phyloP scores from a whole-genome alignment of 2,113 vertebrate genomes.

The Sphaerodactylus townsendi region DNA sequence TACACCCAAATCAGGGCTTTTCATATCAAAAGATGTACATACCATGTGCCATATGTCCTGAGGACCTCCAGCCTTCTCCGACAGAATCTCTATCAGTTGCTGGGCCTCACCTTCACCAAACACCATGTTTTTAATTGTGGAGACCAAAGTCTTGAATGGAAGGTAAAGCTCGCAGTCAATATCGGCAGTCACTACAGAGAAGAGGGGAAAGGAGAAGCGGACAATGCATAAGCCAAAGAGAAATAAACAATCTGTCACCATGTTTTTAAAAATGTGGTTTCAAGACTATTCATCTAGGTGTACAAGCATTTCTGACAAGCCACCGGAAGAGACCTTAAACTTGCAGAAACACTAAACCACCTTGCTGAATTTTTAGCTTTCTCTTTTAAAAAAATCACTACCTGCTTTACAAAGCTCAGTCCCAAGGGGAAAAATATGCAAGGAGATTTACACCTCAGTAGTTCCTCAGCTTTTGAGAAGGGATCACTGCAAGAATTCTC shows the following conservation, averaged over 20 bases:
- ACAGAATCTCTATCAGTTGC: slow-evolving; percentile 90
- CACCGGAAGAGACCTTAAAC: no score
- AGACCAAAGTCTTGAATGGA: slow-evolving; percentile 88
- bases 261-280: neutral
- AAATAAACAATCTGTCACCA: rapidly evolving
- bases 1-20: neutral
- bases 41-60: slow-evolving; percentile 95
- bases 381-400: no score
- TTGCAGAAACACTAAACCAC: no score
- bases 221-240: neutral
- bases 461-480: no score
- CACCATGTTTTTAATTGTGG: slow-evolving; percentile 85
- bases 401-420: no score
- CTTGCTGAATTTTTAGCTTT: no score
- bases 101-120: slow-evolving; percentile 90
- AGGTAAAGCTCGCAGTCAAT: slow-evolving; percentile 81
- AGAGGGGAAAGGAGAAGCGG: neutral
- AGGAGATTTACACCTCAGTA: no score
- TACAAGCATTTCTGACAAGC: no score
- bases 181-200: slow-evolving; percentile 62
- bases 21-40: slow-evolving; percentile 35
- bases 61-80: slow-evolving; percentile 83
- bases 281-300: no score
- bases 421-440: no score
- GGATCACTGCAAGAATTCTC: no score